Percentiles rank a stretch among this genome's conserved stretches.
Evolutionary conservation across 2,888 invertebrate genomes (phyloP).

Genomic region (Ochropleura leucogaster): DNA sequence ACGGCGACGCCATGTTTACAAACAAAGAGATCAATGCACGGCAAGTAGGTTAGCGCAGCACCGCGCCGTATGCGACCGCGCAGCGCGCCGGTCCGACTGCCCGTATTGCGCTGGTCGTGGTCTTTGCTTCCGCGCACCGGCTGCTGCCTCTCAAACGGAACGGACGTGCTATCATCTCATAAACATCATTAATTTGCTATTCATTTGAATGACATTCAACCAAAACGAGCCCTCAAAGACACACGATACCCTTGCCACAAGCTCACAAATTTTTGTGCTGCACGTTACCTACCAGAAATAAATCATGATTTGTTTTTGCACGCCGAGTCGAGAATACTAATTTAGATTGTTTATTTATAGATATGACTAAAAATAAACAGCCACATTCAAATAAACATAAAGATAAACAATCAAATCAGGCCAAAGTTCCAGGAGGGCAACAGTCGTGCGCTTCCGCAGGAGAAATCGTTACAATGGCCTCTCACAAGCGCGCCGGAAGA

Average conservation of each 20-base stretch:
- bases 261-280: slow-evolving; percentile 1
- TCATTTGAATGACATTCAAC: slow-evolving; percentile 31
- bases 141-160: slow-evolving; percentile 59
- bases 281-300: slow-evolving; percentile 25
- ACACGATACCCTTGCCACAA: slow-evolving; percentile 9
- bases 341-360: slow-evolving; percentile 42
- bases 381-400: slow-evolving; percentile 24
- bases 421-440: slow-evolving; percentile 74
- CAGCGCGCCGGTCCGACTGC: slow-evolving; percentile 71
- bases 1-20: slow-evolving; percentile 88
- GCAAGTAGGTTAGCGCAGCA: slow-evolving; percentile 88
- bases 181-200: slow-evolving; percentile 41
- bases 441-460: slow-evolving; percentile 76
- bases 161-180: slow-evolving; percentile 37
- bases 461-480: slow-evolving; percentile 87
- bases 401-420: slow-evolving; percentile 52
- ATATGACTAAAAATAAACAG: slow-evolving; percentile 38
- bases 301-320: slow-evolving; percentile 16
- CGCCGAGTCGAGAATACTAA: slow-evolving; percentile 15
- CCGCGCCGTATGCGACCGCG: slow-evolving; percentile 73
- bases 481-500: slow-evolving; percentile 85
- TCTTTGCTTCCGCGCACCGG: slow-evolving; percentile 69
- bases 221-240: slow-evolving; percentile 7
- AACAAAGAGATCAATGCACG: slow-evolving; percentile 90
- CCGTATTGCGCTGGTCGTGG: slow-evolving; percentile 89